Evolutionary conservation across 2,888 invertebrate species (phyloP), one percentile per base, ranked within the genome.

Genomic region (Agonopterix arenella): DNA sequence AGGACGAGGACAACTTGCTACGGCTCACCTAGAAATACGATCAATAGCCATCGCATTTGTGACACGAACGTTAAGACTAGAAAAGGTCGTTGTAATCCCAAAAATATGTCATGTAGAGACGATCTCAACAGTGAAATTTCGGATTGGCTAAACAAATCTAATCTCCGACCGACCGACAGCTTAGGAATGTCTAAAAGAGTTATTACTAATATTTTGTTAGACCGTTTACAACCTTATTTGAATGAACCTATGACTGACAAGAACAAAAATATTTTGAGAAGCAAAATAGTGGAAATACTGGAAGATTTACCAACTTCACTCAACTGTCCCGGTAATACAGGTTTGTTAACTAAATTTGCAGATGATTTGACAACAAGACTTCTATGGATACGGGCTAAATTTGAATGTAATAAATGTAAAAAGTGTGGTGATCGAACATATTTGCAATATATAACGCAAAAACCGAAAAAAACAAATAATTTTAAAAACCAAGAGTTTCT

Each of bases 221-320:
- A 40, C n/a, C 9, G 40, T n/a, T n/a, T 40, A 40, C 9, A 40
- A n/a, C 57, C 55, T 7, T 50, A 57, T 37, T 51, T 60, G 40
- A 49, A 37, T 46, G 50, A 50, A 60, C 56, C 46, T 44, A 4
- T 44, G 46, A 5, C 47, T 44, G 50, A 51, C 9, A 62, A 61
- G 11, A 58, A 58, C 42, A 72, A 70, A 53, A 48, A 59, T 0
- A 50, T 60, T 3, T 46, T 76, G 2, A 70, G 68, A 60, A 58
- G 52, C 4, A 59, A 70, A 50, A 70, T 77, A 10, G 45, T 67
- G 5, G 60, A 66, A 1, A 57, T 70, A 2, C 48, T 76, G 38
- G 50, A 66, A 43, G 57, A 54, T 36, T 43, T 71, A 10, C 59
- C 65, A 5, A 45, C 56, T 11, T 51, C 48, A 36, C 9, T 58